Evolutionary conservation across 2,888 invertebrate genomes (phyloP), one percentile per base, ranked within the genome.

Genomic region (Emmelina monodactyla): DNA sequence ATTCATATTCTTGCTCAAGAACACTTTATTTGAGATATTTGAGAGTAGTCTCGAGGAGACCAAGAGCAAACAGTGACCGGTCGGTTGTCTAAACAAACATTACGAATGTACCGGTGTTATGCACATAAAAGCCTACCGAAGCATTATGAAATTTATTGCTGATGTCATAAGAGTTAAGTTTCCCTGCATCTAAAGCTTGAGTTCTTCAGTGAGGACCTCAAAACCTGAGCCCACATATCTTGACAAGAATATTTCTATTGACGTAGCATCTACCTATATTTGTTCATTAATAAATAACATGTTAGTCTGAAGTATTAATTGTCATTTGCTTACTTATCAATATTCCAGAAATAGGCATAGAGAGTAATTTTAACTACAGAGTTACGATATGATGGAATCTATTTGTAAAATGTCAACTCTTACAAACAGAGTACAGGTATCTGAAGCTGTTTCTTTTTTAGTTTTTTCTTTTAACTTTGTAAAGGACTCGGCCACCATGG

Each of bases 1-100:
- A 25, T 25, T 25, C 25, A 25, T 4, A 10, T 4, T 25, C 25
- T 25, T 25, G 25, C 60, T 62, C 48, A 64, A 66, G 56, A 56
- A 55, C 55, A 55, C 48, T 51, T 53, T 53, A 62, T 57, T 61
- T 59, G 55, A 68, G 69, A 72, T 68, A 70, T 72, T 65, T 72
- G 68, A 51, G 59, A 72, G 71, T 67, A 64, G 59, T 66, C 62
- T 71, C 54, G 63, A 68, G 62, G 61, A 66, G 64, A 60, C 63
- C 56, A 56, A 53, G 55, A 57, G 62, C 64, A 78, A 79, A 79
- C 61, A 79, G 58, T 62, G 78, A 76, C 75, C 76, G 75, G 73
- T 75, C 58, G 61, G 59, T 62, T 72, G 61, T 58, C 51, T 64
- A 76, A 73, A 78, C 64, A 78, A 55, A 59, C 60, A 53, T 47